Evolutionary conservation across 2,113 vertebrate species (phyloP).

Genomic region (Macaca nemestrina): DNA sequence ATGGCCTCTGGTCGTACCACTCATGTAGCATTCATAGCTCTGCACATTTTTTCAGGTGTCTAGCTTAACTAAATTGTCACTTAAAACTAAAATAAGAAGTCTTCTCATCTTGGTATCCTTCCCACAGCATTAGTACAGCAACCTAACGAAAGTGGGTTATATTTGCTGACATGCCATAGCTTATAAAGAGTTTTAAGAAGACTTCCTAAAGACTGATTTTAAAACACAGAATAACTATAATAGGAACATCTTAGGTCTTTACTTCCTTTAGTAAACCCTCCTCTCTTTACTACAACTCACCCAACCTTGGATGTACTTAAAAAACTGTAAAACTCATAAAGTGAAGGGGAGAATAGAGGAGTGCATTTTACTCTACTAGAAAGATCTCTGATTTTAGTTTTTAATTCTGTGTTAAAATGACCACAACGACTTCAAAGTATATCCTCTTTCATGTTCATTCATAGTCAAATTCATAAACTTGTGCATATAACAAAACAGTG

Average conservation of each 20-base stretch:
- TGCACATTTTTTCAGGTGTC: neutral
- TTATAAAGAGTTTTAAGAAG: neutral
- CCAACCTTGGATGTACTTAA: neutral
- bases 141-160: neutral
- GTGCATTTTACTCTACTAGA: neutral
- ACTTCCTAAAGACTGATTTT: neutral
- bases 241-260: neutral
- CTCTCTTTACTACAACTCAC: neutral
- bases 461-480: neutral
- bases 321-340: neutral
- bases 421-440: neutral
- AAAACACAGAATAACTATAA: neutral
- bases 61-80: neutral
- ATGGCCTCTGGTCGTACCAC: neutral
- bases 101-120: neutral
- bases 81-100: neutral
- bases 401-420: neutral
- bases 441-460: neutral
- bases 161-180: neutral
- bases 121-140: neutral
- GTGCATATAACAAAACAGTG: neutral
- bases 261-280: neutral
- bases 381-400: slow-evolving; percentile 45
- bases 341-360: neutral
- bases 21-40: neutral